Percentiles rank a stretch among this genome's conserved stretches.
phyloP scores from a whole-genome alignment of 2,888 invertebrate species.

The Gasteruption jaculator region DNA sequence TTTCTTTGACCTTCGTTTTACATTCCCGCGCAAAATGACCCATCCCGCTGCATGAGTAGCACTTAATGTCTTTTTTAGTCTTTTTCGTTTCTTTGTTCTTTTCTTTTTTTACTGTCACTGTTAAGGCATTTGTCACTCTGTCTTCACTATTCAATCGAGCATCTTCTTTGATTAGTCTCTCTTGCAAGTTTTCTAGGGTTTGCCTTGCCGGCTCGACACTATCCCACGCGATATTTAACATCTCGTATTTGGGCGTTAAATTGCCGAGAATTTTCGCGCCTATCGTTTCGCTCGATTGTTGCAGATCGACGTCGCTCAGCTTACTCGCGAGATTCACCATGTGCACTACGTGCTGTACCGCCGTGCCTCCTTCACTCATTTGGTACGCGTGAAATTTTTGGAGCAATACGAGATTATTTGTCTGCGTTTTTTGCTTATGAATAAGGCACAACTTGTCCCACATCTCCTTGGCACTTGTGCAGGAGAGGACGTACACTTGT shows the following conservation, averaged over 20 bases:
- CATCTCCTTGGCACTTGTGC: constrained; percentile 18
- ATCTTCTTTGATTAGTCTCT: constrained; percentile 17
- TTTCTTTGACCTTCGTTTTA: background rate
- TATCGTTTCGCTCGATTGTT: constrained; percentile 6
- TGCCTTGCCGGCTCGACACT: constrained; percentile 11
- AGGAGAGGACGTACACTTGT: constrained; percentile 18
- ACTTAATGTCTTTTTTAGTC: constrained; percentile 1
- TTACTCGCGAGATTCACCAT: constrained; percentile 6
- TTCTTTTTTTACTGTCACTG: background rate
- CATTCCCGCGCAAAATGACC: constrained; percentile 9
- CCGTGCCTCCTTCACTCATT: constrained; percentile 13
- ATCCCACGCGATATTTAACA: constrained; percentile 15
- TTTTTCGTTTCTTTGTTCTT: background rate
- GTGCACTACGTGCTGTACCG: constrained; percentile 9
- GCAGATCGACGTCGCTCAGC: constrained; percentile 17
- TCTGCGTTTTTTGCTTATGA: constrained; percentile 17
- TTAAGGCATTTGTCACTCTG: constrained; percentile 1
- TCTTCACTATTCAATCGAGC: constrained; percentile 3
- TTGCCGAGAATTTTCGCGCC: constrained; percentile 19
- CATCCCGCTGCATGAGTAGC: constrained; percentile 8
- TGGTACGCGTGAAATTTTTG: constrained; percentile 16
- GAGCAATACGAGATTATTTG: constrained; percentile 18
- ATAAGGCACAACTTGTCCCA: constrained; percentile 17
- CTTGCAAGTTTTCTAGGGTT: constrained; percentile 16
- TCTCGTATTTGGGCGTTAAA: too few relatives aligned